A percentile compares a stretch with the other conserved stretches of the same genome.
These are phyloP conservation scores for Drosophila mulleri DNA, from an alignment of 2,888 invertebrate species.

Conservation along the genomic window DNA sequence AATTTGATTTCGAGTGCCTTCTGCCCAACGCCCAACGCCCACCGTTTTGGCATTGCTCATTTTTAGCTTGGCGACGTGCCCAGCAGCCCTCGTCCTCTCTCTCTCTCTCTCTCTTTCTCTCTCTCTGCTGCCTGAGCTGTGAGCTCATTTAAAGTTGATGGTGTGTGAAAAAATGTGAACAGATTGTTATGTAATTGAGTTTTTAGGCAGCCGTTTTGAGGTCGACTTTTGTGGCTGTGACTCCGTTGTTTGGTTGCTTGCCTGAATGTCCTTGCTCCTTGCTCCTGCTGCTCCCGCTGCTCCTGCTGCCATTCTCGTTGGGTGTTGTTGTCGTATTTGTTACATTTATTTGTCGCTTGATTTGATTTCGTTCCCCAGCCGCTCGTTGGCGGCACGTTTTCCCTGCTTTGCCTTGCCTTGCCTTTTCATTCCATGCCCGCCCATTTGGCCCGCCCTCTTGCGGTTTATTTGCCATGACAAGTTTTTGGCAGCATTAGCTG, in stretches of 20 bases:
- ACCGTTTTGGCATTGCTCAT: slow-evolving; percentile 71
- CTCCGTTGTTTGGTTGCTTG: slow-evolving; percentile 23
- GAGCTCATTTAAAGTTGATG: slow-evolving; percentile 83
- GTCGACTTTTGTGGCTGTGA: slow-evolving; percentile 77
- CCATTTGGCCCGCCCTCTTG: slow-evolving; percentile 31
- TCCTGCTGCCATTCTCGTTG: slow-evolving; percentile 14
- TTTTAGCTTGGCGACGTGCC: slow-evolving; percentile 60
- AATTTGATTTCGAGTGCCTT: slow-evolving; percentile 75
- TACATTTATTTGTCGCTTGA: slow-evolving; percentile 80
- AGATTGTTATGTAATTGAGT: slow-evolving; percentile 85
- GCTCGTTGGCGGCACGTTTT: slow-evolving; percentile 39
- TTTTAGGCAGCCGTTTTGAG: slow-evolving; percentile 83
- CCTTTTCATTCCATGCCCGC: slow-evolving; percentile 6
- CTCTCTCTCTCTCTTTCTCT: neutral
- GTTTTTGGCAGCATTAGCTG: slow-evolving; percentile 51
- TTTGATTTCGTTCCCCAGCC: slow-evolving; percentile 61
- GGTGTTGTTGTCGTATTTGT: slow-evolving; percentile 69
- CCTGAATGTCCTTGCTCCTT: slow-evolving; percentile 31
- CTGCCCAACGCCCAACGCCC: slow-evolving; percentile 48
- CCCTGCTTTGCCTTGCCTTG: neutral
- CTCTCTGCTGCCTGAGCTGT: slow-evolving; percentile 13
- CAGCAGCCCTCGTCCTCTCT: slow-evolving; percentile 36
- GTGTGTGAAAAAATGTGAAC: slow-evolving; percentile 85
- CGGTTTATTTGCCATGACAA: slow-evolving; percentile 58
- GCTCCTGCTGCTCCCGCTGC: slow-evolving; percentile 3